phyloP scores from a whole-genome alignment of 2,113 vertebrate genomes.

The Neopipo cinnamomea region DNA sequence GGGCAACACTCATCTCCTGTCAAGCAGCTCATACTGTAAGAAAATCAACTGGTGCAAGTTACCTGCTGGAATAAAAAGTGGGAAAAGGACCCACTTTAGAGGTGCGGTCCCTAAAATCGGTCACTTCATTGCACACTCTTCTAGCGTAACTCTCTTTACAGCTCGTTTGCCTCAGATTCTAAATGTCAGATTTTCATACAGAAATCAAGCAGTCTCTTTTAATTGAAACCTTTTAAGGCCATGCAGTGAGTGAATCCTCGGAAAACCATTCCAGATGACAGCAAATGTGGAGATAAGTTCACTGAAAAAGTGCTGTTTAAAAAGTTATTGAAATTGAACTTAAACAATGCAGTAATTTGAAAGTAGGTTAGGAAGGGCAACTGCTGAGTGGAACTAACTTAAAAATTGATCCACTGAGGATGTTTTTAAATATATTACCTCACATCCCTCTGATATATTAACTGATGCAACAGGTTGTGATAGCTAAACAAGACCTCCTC shows the following conservation, averaged over 20 bases:
- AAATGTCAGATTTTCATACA: background rate
- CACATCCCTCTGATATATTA: background rate
- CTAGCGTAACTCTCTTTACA: background rate
- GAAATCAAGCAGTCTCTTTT: background rate
- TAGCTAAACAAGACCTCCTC: background rate
- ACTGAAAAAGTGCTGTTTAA: background rate
- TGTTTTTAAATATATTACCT: background rate
- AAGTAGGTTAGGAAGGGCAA: background rate
- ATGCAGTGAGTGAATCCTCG: background rate
- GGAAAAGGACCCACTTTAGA: background rate
- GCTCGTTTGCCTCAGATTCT: background rate
- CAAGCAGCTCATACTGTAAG: background rate
- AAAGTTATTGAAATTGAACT: background rate
- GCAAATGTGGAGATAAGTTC: background rate
- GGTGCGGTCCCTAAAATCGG: background rate
- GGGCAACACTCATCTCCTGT: background rate
- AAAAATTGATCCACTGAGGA: background rate
- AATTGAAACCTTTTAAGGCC: background rate
- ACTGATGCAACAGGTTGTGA: background rate
- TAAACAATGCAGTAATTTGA: background rate
- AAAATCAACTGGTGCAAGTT: background rate
- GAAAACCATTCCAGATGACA: background rate
- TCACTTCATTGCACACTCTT: background rate
- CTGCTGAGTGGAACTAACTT: background rate
- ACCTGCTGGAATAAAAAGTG: background rate